phyloP scores from a whole-genome alignment of 2,888 invertebrate genomes.

The Dione juno region DNA sequence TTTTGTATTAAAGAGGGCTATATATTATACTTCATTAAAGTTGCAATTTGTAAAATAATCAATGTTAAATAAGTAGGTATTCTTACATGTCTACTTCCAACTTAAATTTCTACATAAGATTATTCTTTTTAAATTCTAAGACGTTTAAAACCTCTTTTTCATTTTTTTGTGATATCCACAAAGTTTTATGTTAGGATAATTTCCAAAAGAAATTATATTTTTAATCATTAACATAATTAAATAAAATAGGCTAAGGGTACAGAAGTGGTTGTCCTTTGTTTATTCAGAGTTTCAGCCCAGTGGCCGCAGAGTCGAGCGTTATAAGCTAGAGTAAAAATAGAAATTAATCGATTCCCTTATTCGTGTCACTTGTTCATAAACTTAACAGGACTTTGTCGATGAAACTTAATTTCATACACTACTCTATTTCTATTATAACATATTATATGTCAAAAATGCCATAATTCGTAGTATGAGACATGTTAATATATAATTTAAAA shows the following conservation, averaged over 20 bases:
- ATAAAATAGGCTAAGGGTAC: conserved; percentile 48
- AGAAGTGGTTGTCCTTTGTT: conserved; percentile 60
- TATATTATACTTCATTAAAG: too few relatives aligned
- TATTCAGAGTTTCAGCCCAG: conserved; percentile 56
- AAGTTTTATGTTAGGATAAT: too few relatives aligned
- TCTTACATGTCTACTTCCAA: too few relatives aligned
- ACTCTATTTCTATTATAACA: not conserved
- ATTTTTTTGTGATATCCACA: too few relatives aligned
- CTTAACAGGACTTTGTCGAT: conserved; percentile 52
- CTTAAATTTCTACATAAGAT: too few relatives aligned
- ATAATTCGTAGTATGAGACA: not conserved
- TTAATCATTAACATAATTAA: not conserved
- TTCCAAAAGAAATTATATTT: too few relatives aligned
- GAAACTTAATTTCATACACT: conserved; percentile 44
- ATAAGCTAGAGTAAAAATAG: conserved; percentile 77
- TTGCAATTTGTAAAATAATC: too few relatives aligned
- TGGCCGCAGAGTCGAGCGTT: conserved; percentile 52
- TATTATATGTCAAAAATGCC: not conserved
- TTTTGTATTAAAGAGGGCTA: not conserved
- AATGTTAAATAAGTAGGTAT: too few relatives aligned
- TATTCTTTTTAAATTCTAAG: too few relatives aligned
- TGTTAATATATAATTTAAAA: too few relatives aligned
- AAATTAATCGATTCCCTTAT: conserved; percentile 80
- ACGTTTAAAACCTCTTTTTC: too few relatives aligned
- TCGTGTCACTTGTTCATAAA: conserved; percentile 73